phyloP scores from a whole-genome alignment of 2,113 vertebrate genomes.

The Ctenodactylus gundi region DNA sequence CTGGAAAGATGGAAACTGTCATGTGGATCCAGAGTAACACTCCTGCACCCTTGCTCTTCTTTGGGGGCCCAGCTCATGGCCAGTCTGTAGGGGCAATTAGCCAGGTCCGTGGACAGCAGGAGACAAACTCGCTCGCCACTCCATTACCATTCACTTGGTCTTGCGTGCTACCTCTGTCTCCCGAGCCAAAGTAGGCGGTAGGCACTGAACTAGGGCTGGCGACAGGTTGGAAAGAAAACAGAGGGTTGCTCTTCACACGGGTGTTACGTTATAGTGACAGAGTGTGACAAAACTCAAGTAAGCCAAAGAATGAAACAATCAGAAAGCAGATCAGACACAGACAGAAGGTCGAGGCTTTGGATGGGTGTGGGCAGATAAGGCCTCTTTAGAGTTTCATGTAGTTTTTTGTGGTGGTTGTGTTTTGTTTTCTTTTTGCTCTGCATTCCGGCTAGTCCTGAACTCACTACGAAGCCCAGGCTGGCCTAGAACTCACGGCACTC shows the following conservation, averaged over 20 bases:
- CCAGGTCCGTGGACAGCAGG: background rate
- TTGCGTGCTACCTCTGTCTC: background rate
- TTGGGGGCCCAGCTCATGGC: background rate
- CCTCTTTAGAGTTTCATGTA: too few relatives aligned
- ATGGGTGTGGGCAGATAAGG: background rate
- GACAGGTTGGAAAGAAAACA: background rate
- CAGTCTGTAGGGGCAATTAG: background rate
- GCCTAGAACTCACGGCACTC: too few relatives aligned
- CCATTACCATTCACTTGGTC: background rate
- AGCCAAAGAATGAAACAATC: background rate
- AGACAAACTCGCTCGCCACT: background rate
- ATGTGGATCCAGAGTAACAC: background rate
- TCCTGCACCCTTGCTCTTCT: background rate
- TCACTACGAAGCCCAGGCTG: too few relatives aligned
- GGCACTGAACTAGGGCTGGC: background rate
- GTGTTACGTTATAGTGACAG: background rate
- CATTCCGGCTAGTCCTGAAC: too few relatives aligned
- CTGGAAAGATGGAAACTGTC: constrained; percentile 34
- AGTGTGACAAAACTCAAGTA: background rate
- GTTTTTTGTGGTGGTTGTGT: too few relatives aligned
- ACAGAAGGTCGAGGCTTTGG: background rate
- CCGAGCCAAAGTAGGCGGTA: background rate
- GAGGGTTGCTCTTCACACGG: accelerated
- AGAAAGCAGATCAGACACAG: background rate
- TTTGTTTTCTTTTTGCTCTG: too few relatives aligned